These are phyloP conservation scores for Chloropsis hardwickii DNA, from an alignment of 2,113 vertebrate species.

Conservation along the genomic window DNA sequence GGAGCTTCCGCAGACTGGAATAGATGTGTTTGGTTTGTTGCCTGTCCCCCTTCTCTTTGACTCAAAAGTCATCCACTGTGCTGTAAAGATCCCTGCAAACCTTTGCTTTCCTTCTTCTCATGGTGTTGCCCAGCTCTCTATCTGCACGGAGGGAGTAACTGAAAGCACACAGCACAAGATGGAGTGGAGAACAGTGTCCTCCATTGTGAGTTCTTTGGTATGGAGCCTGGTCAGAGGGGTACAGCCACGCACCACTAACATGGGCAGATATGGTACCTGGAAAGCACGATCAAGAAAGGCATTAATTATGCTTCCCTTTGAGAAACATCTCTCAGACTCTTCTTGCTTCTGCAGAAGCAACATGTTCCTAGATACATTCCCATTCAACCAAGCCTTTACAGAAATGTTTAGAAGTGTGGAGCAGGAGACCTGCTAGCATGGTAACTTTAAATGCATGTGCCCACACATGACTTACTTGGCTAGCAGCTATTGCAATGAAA, in stretches of 20 bases:
- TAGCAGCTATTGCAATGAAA: not conserved
- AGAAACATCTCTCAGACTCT: not conserved
- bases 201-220: not conserved
- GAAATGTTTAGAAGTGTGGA: not conserved
- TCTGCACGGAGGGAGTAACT: not conserved
- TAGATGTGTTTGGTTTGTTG: not conserved
- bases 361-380: not conserved
- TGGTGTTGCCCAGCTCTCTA: not conserved
- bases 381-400: not conserved
- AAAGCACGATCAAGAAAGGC: not conserved
- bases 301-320: not conserved
- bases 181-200: not conserved
- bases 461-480: not conserved
- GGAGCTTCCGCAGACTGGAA: not conserved
- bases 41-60: not conserved
- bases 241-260: not conserved
- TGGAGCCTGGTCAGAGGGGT: not conserved
- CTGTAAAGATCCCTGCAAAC: not conserved
- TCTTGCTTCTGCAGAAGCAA: not conserved
- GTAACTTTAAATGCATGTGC: not conserved
- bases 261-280: accelerated
- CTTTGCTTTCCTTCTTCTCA: not conserved
- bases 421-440: not conserved
- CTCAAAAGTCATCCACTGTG: not conserved
- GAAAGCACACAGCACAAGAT: not conserved